Conservation (phyloP, 2,888 invertebrate genomes). For the Hyppa rectilinea region DNA sequence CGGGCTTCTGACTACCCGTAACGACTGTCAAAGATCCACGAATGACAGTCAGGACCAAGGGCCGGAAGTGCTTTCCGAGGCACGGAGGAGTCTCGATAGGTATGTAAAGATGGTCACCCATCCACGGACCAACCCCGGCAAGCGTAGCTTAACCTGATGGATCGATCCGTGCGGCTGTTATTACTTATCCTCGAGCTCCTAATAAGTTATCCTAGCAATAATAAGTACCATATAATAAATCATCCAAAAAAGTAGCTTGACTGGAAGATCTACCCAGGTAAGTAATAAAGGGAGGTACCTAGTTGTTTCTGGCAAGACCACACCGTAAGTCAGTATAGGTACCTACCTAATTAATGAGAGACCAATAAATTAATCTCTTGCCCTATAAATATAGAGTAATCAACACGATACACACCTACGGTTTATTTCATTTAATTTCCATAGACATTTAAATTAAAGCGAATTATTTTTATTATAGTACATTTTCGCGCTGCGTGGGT, state of each 20-base stretch:
- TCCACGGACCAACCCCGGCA: too few species aligned
- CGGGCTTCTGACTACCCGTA: too few species aligned
- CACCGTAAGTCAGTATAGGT: not conserved
- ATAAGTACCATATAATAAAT: not conserved
- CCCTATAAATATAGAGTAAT: not conserved
- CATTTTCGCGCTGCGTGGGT: slow-evolving; percentile 75
- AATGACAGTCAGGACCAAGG: too few species aligned
- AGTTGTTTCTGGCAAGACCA: not conserved
- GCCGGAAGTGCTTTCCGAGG: too few species aligned
- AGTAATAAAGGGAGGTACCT: too few species aligned
- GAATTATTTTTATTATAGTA: slow-evolving; percentile 32
- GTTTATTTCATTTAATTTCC: not conserved
- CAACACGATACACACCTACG: not conserved
- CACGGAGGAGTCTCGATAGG: too few species aligned
- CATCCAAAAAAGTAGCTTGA: not conserved
- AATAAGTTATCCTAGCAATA: too few species aligned
- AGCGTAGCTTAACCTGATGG: too few species aligned
- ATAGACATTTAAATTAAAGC: slow-evolving; percentile 47
- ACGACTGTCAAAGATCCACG: too few species aligned
- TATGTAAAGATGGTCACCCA: too few species aligned
- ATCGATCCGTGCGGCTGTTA: too few species aligned
- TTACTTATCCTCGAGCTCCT: too few species aligned
- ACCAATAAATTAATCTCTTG: not conserved
- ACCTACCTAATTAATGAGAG: not conserved
- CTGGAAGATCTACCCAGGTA: not conserved